Percentiles rank a stretch among this genome's conserved stretches.
Evolutionary conservation across 2,113 vertebrate genomes (phyloP).

Genomic region (Vanacampus margaritifer): DNA sequence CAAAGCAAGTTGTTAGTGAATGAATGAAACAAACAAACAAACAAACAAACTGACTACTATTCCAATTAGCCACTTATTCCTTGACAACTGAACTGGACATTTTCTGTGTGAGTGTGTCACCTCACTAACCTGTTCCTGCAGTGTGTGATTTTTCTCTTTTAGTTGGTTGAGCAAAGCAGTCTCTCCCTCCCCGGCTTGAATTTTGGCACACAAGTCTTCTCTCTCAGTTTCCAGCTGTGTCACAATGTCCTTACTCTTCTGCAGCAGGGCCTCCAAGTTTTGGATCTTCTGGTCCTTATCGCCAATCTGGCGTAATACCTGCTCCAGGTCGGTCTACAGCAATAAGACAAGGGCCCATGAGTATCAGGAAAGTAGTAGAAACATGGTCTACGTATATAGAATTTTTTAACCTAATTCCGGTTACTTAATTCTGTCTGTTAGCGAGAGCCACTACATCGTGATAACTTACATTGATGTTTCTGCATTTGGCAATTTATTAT

Average conservation of each 20-base stretch:
- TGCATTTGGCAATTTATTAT: too few relatives aligned
- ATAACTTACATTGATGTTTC: too few relatives aligned
- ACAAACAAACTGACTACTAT: neutral
- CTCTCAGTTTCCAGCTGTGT: conserved; percentile 89
- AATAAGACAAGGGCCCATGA: neutral
- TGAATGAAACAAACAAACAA: too few relatives aligned
- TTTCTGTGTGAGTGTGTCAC: neutral
- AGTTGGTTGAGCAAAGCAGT: conserved; percentile 92
- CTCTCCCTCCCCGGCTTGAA: conserved; percentile 96
- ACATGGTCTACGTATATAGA: too few relatives aligned
- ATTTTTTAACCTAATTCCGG: too few relatives aligned
- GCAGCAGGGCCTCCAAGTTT: conserved; percentile 94
- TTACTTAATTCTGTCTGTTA: too few relatives aligned
- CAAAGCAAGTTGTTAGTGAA: neutral
- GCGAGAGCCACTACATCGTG: too few relatives aligned
- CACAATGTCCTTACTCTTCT: conserved; percentile 93
- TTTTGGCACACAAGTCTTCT: conserved; percentile 95
- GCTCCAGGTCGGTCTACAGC: conserved; percentile 91
- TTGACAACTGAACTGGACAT: neutral
- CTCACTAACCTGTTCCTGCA: conserved; percentile 85
- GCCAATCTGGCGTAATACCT: conserved; percentile 95
- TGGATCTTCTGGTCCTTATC: conserved; percentile 99
- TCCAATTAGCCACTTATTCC: neutral
- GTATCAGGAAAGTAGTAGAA: too few relatives aligned
- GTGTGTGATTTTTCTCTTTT: conserved; percentile 90